Conservation (phyloP, 2,888 invertebrate species). For the Tinea trinotella region DNA sequence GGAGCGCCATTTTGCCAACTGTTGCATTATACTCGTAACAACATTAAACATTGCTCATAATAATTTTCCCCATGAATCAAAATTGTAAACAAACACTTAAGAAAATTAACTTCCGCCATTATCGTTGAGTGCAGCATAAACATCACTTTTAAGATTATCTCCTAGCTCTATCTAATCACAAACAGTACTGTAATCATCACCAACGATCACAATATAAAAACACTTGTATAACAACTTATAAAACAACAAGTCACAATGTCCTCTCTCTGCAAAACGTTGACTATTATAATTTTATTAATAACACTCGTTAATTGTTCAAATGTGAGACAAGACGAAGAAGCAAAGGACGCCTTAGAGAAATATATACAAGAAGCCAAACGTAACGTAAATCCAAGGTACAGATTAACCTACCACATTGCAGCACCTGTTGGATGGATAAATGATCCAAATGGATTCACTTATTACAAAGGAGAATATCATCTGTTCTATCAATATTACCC, state of each 20-base stretch:
- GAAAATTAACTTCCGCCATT: background rate
- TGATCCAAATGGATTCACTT: slow-evolving; percentile 71
- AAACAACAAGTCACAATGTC: background rate
- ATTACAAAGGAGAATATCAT: slow-evolving; percentile 62
- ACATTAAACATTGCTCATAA: background rate
- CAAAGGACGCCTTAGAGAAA: slow-evolving; percentile 38
- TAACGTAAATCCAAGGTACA: slow-evolving; percentile 47
- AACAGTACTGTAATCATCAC: background rate
- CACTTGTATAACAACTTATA: background rate
- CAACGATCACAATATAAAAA: background rate
- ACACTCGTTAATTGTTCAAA: background rate
- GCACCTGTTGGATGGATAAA: slow-evolving; percentile 71
- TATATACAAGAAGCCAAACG: slow-evolving; percentile 43
- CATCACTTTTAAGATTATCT: background rate
- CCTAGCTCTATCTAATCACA: background rate
- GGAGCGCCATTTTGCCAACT: too few relatives aligned
- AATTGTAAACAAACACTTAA: background rate
- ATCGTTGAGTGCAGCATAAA: background rate
- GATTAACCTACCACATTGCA: slow-evolving; percentile 49
- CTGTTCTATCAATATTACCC: slow-evolving; percentile 70
- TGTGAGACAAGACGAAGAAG: slow-evolving; percentile 20
- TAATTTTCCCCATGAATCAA: background rate
- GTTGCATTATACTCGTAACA: too few relatives aligned
- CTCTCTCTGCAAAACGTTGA: background rate
- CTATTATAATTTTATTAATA: background rate